Evolutionary conservation across 2,888 invertebrate genomes (phyloP).

Genomic region (Cyclophora punctaria): DNA sequence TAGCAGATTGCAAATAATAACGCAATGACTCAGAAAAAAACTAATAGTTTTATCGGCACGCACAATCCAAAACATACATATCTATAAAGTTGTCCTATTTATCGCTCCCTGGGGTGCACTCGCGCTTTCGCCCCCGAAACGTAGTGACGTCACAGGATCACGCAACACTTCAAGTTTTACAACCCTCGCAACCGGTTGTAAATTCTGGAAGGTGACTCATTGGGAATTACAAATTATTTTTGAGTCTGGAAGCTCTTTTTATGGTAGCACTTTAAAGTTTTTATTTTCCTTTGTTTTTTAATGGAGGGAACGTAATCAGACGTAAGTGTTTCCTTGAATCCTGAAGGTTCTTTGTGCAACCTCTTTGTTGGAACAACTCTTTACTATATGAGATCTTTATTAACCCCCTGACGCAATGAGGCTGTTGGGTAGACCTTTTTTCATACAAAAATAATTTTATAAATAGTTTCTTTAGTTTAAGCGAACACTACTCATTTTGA

Average conservation of each 20-base stretch:
- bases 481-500: too few relatives aligned
- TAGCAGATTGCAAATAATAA: slow-evolving; percentile 14
- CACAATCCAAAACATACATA: slow-evolving; percentile 20
- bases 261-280: slow-evolving; percentile 2
- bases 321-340: too few relatives aligned
- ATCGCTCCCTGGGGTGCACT: slow-evolving; percentile 31
- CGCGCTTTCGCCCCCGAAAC: slow-evolving; percentile 15
- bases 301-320: too few relatives aligned
- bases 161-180: slow-evolving; percentile 23
- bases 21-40: slow-evolving; percentile 8
- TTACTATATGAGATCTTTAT: too few relatives aligned
- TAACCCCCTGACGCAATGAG: too few relatives aligned
- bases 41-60: slow-evolving; percentile 19
- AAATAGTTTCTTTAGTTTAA: too few relatives aligned
- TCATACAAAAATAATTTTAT: too few relatives aligned
- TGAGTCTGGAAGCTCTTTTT: slow-evolving; percentile 8
- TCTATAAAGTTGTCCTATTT: slow-evolving; percentile 29
- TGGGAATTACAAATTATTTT: slow-evolving; percentile 18
- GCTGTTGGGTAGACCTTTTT: too few relatives aligned
- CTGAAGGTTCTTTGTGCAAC: too few relatives aligned
- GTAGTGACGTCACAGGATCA: slow-evolving; percentile 27
- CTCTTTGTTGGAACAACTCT: too few relatives aligned
- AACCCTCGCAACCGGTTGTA: slow-evolving; percentile 24
- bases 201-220: slow-evolving; percentile 13
- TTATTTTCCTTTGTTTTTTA: background rate